Evolutionary conservation across 2,797 vertebrate genomes (phyloP).

Genomic region (Trachurus trachurus): DNA sequence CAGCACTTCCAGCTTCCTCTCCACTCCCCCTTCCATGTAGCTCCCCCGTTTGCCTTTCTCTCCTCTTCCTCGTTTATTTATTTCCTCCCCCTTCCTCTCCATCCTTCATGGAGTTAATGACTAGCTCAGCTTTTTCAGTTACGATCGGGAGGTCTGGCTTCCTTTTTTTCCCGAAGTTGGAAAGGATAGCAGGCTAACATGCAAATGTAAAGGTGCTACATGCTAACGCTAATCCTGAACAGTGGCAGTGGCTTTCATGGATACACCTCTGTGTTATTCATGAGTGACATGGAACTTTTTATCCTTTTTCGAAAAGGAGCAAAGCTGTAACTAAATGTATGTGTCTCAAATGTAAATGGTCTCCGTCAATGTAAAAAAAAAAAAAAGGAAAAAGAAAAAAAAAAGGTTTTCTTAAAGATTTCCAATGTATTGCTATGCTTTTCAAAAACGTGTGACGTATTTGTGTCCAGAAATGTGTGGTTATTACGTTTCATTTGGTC

Average conservation of each 20-base stretch:
- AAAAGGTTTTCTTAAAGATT: constrained; percentile 52
- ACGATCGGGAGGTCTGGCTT: not conserved
- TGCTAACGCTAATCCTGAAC: constrained; percentile 10
- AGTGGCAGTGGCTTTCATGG: not conserved
- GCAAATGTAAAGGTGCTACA: constrained; percentile 38
- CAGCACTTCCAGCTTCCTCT: constrained; percentile 1
- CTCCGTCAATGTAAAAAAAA: constrained; percentile 61
- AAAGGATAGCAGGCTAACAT: not conserved
- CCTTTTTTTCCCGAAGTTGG: not conserved
- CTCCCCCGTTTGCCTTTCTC: not conserved
- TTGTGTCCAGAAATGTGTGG: constrained; percentile 58
- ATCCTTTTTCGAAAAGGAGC: constrained; percentile 28
- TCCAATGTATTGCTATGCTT: constrained; percentile 60
- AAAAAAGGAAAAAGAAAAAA: constrained; percentile 15
- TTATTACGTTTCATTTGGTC: constrained; percentile 63
- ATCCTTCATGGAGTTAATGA: constrained; percentile 36
- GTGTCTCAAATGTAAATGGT: constrained; percentile 63
- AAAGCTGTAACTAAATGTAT: constrained; percentile 56
- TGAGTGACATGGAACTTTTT: constrained; percentile 32
- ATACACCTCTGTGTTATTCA: not conserved
- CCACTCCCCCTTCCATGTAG: constrained; percentile 1
- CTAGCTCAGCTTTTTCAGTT: constrained; percentile 27
- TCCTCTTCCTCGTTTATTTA: not conserved
- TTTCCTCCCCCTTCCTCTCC: not conserved
- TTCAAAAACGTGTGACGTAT: constrained; percentile 48